phyloP scores from a whole-genome alignment of 2,888 invertebrate genomes.

The Holacanthella duospinosa region DNA sequence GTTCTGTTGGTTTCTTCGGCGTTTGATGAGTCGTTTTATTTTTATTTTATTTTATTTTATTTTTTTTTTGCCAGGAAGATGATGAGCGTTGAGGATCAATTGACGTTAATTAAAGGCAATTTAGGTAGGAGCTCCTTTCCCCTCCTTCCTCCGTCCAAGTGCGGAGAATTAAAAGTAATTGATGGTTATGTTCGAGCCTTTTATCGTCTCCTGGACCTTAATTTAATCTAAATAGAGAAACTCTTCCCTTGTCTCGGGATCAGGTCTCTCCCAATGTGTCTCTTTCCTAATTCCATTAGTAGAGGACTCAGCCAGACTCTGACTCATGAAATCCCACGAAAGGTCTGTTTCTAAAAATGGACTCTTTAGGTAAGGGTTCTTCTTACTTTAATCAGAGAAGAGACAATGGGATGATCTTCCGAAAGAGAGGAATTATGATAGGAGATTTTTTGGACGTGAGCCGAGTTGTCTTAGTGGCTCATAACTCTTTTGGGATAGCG shows the following conservation, averaged over 20 bases:
- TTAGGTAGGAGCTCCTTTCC: constrained; percentile 14
- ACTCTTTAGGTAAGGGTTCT: not conserved
- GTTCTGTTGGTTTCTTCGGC: not conserved
- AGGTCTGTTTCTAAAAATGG: not conserved
- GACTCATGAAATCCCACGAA: not conserved
- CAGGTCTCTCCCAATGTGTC: not conserved
- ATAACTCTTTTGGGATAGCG: not conserved
- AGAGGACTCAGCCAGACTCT: not conserved
- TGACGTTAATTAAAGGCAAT: constrained; percentile 35
- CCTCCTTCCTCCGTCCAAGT: constrained; percentile 20
- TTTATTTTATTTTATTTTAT: too few species aligned
- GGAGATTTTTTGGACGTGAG: not conserved
- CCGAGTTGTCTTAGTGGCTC: not conserved
- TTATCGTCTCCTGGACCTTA: constrained; percentile 31
- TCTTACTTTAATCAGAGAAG: not conserved
- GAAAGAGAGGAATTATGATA: not conserved
- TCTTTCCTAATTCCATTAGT: constrained; percentile 2
- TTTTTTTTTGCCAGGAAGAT: too few species aligned
- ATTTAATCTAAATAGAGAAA: constrained; percentile 32
- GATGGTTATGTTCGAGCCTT: constrained; percentile 32
- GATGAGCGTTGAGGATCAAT: constrained; percentile 33
- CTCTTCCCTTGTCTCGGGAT: constrained; percentile 5
- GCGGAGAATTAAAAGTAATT: constrained; percentile 34
- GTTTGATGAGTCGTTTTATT: not conserved
- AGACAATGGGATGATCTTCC: not conserved